A percentile compares a stretch with the other conserved stretches of the same genome.
Conservation (phyloP, 2,888 invertebrate species). For the Epistrophe grossulariae region DNA sequence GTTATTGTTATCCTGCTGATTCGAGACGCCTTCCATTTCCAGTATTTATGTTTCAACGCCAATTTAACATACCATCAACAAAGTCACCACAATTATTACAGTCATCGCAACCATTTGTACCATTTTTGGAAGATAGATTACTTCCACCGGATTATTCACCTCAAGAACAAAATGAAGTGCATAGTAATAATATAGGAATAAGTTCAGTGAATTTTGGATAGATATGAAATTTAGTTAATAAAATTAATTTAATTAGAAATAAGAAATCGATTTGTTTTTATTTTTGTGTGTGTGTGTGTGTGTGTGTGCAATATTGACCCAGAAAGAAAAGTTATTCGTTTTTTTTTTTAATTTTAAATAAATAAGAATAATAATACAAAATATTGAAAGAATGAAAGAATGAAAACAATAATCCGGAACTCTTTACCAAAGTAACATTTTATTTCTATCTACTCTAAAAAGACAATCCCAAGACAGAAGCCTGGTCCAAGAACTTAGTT, state of each 20-base stretch:
- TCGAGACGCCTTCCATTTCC: neutral
- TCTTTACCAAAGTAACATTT: too few relatives aligned
- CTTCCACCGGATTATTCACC: conserved; percentile 18
- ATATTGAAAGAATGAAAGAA: too few relatives aligned
- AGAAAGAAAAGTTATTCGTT: too few relatives aligned
- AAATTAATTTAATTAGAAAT: neutral
- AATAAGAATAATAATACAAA: too few relatives aligned
- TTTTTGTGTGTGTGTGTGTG: neutral
- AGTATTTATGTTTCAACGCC: conserved; percentile 1
- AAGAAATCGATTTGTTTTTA: neutral
- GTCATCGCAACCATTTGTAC: neutral
- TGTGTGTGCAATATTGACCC: too few relatives aligned
- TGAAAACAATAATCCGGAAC: too few relatives aligned
- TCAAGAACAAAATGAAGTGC: neutral
- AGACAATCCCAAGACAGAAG: too few relatives aligned
- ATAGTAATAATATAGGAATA: conserved; percentile 1
- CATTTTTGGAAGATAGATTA: conserved; percentile 3
- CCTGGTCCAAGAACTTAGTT: too few relatives aligned
- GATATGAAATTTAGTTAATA: neutral
- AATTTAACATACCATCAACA: neutral
- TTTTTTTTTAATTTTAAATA: too few relatives aligned
- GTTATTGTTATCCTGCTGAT: neutral
- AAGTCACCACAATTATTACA: neutral
- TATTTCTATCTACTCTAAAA: too few relatives aligned
- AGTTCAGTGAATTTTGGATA: conserved; percentile 26